A percentile compares a stretch with the other conserved stretches of the same genome.
These are phyloP conservation scores for Blastobasis adustella DNA, from an alignment of 2,888 invertebrate genomes.

Conservation along the genomic window DNA sequence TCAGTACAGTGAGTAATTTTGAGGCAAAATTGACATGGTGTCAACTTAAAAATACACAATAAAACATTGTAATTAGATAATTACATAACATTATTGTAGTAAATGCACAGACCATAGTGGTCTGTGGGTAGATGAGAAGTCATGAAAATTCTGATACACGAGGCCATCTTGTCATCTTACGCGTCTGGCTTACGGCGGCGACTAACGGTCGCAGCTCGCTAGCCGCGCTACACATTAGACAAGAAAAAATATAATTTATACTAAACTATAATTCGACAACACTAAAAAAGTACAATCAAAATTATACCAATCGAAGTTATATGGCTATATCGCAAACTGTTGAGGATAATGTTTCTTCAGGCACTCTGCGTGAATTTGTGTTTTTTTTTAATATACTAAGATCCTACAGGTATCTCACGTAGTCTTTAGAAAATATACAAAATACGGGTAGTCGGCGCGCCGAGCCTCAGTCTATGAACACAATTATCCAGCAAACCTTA, in stretches of 20 bases:
- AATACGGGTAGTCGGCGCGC: slow-evolving; percentile 31
- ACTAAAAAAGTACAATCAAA: slow-evolving; percentile 53
- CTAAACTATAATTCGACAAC: slow-evolving; percentile 65
- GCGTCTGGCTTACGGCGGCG: slow-evolving; percentile 11
- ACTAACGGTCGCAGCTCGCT: background rate
- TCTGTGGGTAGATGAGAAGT: slow-evolving; percentile 13
- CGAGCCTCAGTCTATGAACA: slow-evolving; percentile 68
- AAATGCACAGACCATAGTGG: too few species aligned
- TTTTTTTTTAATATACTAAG: slow-evolving; percentile 43
- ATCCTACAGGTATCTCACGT: slow-evolving; percentile 39
- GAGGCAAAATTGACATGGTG: slow-evolving; percentile 24
- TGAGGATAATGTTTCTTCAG: slow-evolving; percentile 64
- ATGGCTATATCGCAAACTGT: slow-evolving; percentile 57
- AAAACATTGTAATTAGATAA: background rate
- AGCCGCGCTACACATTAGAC: slow-evolving; percentile 19
- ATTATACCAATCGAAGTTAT: slow-evolving; percentile 61
- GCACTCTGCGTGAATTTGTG: slow-evolving; percentile 69
- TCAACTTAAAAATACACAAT: too few species aligned
- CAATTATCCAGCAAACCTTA: slow-evolving; percentile 72
- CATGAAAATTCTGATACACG: slow-evolving; percentile 44
- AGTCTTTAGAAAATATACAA: slow-evolving; percentile 51
- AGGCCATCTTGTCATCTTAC: slow-evolving; percentile 31
- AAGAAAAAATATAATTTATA: slow-evolving; percentile 49
- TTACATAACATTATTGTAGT: too few species aligned
- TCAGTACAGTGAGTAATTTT: slow-evolving; percentile 41